Evolutionary conservation across 2,888 invertebrate species (phyloP).

Genomic region (Agonopterix subpropinquella): DNA sequence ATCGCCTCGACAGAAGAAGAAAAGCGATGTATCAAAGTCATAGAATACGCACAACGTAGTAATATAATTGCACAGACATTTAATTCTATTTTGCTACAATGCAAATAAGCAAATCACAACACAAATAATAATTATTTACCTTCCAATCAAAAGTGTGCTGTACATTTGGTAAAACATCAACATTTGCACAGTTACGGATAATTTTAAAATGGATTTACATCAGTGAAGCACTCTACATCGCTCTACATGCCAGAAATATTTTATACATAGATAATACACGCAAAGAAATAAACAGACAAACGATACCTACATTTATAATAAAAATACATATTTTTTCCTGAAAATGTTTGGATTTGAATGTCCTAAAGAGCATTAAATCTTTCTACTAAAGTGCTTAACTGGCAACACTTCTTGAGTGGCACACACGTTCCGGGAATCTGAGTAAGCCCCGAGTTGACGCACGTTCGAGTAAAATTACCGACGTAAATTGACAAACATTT

Average conservation of each 20-base stretch:
- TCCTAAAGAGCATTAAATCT: background rate
- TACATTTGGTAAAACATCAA: too few species aligned
- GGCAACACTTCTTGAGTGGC: background rate
- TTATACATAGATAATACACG: background rate
- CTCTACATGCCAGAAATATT: background rate
- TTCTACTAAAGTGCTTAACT: background rate
- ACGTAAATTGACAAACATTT: conserved; percentile 1
- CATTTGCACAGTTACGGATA: too few species aligned
- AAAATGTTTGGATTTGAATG: background rate
- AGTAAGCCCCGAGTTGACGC: conserved; percentile 2
- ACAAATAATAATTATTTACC: too few species aligned
- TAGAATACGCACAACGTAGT: background rate
- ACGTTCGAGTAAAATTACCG: background rate
- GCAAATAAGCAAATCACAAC: too few species aligned
- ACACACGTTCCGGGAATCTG: background rate
- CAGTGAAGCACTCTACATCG: too few species aligned
- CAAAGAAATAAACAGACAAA: background rate
- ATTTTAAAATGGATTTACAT: too few species aligned
- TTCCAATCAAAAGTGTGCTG: too few species aligned
- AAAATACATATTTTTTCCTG: too few species aligned
- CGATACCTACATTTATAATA: too few species aligned
- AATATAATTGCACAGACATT: too few species aligned
- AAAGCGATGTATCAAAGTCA: background rate
- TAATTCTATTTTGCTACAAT: too few species aligned
- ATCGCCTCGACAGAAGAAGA: too few species aligned